Base-by-base conservation (phyloP, 2,797 vertebrate species). In the Geotrypetes seraphini region DNA sequence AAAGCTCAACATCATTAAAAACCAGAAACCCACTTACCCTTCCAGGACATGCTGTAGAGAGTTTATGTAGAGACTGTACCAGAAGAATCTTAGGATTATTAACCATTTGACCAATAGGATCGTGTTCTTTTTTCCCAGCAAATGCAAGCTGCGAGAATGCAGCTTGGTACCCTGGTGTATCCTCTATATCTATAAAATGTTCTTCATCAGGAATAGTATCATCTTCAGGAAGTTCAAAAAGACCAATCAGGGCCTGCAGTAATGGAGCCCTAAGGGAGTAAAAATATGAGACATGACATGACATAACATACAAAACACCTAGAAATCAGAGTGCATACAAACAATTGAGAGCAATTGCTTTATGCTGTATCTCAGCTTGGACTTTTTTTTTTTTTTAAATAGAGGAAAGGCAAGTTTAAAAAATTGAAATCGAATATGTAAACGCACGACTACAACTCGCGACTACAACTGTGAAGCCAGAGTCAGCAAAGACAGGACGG, bases 81-180 rank as follows among this genome's bases (percentile, higher is more conserved):
- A 99, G 71, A 28, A 93, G 84, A 56, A 99, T 87, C 59, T 90
- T 89, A 13, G 95, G 95, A 47, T 97, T 99, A 50, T 83, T 85
- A 25, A 98, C 86, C 45, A 86, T 84, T 3, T 93, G 87, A 36
- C 95, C 94, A 3, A 99, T 92, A 3, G 96, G 96, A 49, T 99
- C 96, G 0, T 90, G 92, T 20, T 97, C 94, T 45, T 96, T 97
- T 50, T 84, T 98, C 6, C 96, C 96, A 3, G 96, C 96, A 29
- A 99, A 99, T 21, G 95, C 94, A 10, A 99, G 66, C 29, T 99
- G 96, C n/a, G 96, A 94, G 72, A 99, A 99, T 0, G 95, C 94
- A 0, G 95, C 94, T 77, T 99, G 96, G 53, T 99, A 99, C 4
- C 96, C 94, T 0, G 95, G 92, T 1, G 95, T 88, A 56, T 98